A percentile compares a stretch with the other conserved stretches of the same genome.
phyloP scores from a whole-genome alignment of 2,888 invertebrate genomes.

The Ormyrus thymus region DNA sequence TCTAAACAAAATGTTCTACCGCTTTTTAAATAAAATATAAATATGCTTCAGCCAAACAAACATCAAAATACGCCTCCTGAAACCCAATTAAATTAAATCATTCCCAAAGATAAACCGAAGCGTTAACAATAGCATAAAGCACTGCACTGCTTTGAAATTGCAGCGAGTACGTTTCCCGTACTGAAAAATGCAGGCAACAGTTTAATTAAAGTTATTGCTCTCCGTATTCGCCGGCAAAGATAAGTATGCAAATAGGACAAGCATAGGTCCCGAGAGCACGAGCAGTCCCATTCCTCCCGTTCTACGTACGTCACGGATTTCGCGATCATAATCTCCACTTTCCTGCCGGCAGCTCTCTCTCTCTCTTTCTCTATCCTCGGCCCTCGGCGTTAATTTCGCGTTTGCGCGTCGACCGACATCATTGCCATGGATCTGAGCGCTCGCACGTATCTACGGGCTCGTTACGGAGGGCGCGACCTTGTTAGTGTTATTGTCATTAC shows the following conservation, averaged over 20 bases:
- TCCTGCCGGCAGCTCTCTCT: constrained; percentile 5
- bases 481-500: constrained; percentile 44
- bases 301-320: too few relatives aligned
- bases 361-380: neutral
- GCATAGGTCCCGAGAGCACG: neutral
- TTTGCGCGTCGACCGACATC: constrained; percentile 1
- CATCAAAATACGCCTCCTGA: too few relatives aligned
- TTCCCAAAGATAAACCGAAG: too few relatives aligned
- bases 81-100: too few relatives aligned
- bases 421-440: constrained; percentile 5
- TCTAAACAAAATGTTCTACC: too few relatives aligned
- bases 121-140: too few relatives aligned
- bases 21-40: too few relatives aligned
- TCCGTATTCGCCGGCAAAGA: neutral
- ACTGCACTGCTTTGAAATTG: too few relatives aligned
- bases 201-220: constrained; percentile 7
- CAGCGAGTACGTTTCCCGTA: too few relatives aligned
- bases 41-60: too few relatives aligned
- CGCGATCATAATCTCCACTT: neutral
- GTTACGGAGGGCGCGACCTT: constrained; percentile 18
- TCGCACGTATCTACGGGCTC: neutral
- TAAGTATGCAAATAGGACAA: constrained; percentile 6
- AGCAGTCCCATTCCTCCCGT: neutral
- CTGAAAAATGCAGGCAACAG: neutral
- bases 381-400: constrained; percentile 22